Conservation (phyloP, 2,113 vertebrate species). For the Vireo altiloquus region DNA sequence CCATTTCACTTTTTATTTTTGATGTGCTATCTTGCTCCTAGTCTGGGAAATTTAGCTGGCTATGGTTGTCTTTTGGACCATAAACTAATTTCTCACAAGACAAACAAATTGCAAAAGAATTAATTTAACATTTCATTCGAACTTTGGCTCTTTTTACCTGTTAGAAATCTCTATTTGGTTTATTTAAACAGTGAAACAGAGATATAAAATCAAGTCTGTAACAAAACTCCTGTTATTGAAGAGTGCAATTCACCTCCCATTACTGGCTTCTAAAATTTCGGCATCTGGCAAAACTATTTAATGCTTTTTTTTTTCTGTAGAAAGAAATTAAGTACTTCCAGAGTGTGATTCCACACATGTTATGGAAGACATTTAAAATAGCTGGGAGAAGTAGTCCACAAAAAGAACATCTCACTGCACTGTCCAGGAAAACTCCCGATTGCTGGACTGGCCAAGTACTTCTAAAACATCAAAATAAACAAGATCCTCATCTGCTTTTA, state of each 20-base stretch:
- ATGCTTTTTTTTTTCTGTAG: neutral
- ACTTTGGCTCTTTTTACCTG: neutral
- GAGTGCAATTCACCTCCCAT: neutral
- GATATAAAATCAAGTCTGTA: neutral
- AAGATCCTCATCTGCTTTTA: neutral
- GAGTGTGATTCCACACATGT: neutral
- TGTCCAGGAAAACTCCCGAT: neutral
- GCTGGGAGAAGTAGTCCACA: neutral
- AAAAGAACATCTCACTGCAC: neutral
- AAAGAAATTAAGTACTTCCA: neutral
- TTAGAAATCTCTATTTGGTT: neutral
- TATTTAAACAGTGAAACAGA: neutral
- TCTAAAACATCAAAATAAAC: neutral
- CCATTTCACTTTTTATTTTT: neutral
- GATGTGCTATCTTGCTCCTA: neutral
- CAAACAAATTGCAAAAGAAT: neutral
- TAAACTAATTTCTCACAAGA: neutral
- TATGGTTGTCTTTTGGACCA: neutral
- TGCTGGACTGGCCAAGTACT: neutral
- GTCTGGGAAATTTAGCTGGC: neutral
- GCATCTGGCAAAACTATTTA: neutral
- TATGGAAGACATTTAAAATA: neutral
- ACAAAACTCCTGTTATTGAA: neutral
- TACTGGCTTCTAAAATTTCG: neutral
- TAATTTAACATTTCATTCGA: neutral